Evolutionary conservation across 53 echinoderm and acorn worm species (phyloP), one percentile per base, ranked within the genome.

Genomic region (Arbacia lixula): DNA sequence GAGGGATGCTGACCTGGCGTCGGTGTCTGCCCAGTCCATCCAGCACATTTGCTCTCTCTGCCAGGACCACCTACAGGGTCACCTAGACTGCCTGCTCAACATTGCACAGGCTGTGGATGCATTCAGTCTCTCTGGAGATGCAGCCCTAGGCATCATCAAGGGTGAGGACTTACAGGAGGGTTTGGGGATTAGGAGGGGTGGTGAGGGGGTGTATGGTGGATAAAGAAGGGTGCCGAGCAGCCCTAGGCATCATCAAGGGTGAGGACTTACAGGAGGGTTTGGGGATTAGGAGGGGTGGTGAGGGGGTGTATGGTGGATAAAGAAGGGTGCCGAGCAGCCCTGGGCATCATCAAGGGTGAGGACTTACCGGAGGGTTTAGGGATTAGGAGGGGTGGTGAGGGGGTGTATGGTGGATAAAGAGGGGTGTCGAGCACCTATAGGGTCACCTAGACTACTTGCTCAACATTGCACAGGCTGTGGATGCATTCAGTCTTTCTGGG

Each of bases 391-490:
- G 57, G n/a, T 20, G 56, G 56, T 20, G 56, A 25, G 27, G 57
- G 57, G 57, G 27, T 57, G 57, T 12, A 25, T 56, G 19, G 6
- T 56, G 1, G 57, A 17, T 21, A 57, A 26, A 26, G 8, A 57
- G 9, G 22, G 26, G n/a, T n/a, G n/a, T n/a, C n/a, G n/a, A n/a
- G n/a, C n/a, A n/a, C n/a, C n/a, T n/a, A n/a, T n/a, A n/a, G 9
- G 88, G 92, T n/a, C 98, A 98, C 65, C 84, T 94, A 29, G 98
- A 98, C n/a, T 94, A 94, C 12, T 85, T 98, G 30, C 85, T 98
- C 29, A 95, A 98, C 56, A 94, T 98, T 26, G 90, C 94, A 1
- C 92, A 89, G 43, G 93, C 91, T 29, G 72, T 91, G 14, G 96
- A 95, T 66, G 93, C 90, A 16, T 95, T 95, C 52, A 95, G 84